These are phyloP conservation scores for Tetramorium alpestre DNA, from an alignment of 1,140 invertebrate species.

Conservation along the genomic window DNA sequence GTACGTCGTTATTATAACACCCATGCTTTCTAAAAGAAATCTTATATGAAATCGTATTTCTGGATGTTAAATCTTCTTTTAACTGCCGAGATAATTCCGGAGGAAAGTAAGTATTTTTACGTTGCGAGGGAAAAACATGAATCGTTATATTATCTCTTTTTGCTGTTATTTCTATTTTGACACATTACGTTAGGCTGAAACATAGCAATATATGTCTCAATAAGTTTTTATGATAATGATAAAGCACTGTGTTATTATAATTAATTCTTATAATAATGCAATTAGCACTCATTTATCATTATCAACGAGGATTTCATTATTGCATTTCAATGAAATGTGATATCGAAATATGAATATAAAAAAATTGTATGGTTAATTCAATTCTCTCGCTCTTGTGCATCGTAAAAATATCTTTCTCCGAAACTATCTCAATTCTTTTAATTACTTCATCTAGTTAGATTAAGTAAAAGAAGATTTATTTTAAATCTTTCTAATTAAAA, in stretches of 20 bases:
- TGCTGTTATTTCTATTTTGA: background rate
- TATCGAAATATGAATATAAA: background rate
- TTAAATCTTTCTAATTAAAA: slow-evolving; percentile 13
- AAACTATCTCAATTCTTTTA: slow-evolving; percentile 5
- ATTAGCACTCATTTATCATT: background rate
- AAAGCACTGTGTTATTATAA: background rate
- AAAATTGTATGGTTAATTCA: background rate
- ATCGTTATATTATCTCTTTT: background rate
- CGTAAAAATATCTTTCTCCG: background rate
- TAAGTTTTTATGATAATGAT: background rate
- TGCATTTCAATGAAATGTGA: background rate
- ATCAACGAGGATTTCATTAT: background rate
- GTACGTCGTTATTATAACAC: background rate
- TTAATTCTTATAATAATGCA: background rate
- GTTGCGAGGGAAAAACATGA: background rate
- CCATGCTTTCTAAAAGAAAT: background rate
- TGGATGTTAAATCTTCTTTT: slow-evolving; percentile 10
- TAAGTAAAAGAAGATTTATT: background rate
- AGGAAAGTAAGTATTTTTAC: background rate
- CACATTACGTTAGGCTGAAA: background rate
- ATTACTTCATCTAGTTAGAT: slow-evolving; percentile 1
- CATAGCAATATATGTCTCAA: background rate
- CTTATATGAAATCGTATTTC: slow-evolving; percentile 4
- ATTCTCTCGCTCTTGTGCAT: background rate
- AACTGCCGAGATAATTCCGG: background rate